A percentile compares a stretch with the other conserved stretches of the same genome.
Conservation (phyloP, 2,113 vertebrate species). For the Parotia lawesii region DNA sequence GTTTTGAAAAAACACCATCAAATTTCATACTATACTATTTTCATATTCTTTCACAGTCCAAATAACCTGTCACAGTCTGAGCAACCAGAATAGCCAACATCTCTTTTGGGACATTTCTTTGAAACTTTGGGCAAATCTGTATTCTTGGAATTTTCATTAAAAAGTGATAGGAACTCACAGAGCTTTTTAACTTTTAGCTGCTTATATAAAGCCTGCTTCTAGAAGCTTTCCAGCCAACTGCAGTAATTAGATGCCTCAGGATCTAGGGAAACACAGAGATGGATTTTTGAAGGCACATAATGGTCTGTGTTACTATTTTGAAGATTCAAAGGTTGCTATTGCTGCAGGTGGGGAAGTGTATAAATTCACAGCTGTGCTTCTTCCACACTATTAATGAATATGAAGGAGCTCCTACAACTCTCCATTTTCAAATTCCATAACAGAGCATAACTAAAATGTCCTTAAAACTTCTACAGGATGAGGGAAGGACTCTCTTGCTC, state of each 20-base stretch:
- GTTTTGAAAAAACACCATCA: background rate
- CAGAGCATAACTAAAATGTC: background rate
- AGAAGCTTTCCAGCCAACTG: background rate
- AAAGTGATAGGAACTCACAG: background rate
- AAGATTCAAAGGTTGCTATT: background rate
- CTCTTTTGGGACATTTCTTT: background rate
- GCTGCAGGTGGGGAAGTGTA: background rate
- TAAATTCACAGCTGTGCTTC: background rate
- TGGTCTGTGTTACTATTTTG: background rate
- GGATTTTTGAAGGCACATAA: background rate
- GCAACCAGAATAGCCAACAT: background rate
- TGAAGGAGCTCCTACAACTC: background rate
- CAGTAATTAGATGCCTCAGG: background rate
- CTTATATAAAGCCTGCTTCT: background rate
- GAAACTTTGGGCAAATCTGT: background rate
- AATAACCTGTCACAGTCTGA: background rate
- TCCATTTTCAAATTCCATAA: background rate
- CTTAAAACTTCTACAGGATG: background rate
- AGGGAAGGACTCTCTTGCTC: background rate
- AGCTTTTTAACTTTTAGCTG: background rate
- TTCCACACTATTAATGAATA: background rate
- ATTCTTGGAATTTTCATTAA: background rate
- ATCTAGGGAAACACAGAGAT: background rate
- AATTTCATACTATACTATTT: background rate
- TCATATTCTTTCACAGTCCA: background rate